Evolutionary conservation across 23 tunicate species (phyloP).

Genomic region (Pegea sp.): DNA sequence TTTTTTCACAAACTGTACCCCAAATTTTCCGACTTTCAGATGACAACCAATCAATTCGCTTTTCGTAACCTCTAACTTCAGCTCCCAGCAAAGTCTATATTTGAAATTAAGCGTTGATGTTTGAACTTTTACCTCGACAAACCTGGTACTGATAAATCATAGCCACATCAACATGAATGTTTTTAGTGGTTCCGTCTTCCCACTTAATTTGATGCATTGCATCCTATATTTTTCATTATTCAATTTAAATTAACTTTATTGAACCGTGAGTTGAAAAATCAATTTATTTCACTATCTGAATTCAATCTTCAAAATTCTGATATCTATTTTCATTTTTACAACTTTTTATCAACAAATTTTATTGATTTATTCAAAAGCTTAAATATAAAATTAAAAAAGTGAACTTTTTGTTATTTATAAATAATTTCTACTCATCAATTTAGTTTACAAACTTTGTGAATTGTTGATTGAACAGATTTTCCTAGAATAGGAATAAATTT

Average conservation of each 20-base stretch:
- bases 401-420: too few species aligned
- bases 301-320: too few species aligned
- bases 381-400: too few species aligned
- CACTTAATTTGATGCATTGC: conserved; percentile 96
- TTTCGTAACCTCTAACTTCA: conserved; percentile 49
- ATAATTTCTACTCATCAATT: too few species aligned
- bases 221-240: conserved; percentile 3
- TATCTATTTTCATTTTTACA: too few species aligned
- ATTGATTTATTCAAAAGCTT: too few species aligned
- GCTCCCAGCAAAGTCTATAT: conserved; percentile 39
- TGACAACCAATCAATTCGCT: conserved; percentile 71
- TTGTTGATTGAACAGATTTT: conserved; percentile 65
- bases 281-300: too few species aligned
- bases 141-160: conserved; percentile 75
- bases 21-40: conserved; percentile 71
- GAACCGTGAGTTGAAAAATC: too few species aligned
- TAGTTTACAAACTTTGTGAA: conserved; percentile 30
- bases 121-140: not conserved
- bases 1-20: conserved; percentile 81
- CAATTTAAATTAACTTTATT: too few species aligned
- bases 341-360: too few species aligned
- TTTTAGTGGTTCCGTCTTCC: conserved; percentile 82
- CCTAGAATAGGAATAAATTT: conserved; percentile 72
- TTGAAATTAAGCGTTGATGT: not conserved
- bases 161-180: conserved; percentile 87